Conservation (phyloP, 2,888 invertebrate genomes). For the Melanostoma scalare region DNA sequence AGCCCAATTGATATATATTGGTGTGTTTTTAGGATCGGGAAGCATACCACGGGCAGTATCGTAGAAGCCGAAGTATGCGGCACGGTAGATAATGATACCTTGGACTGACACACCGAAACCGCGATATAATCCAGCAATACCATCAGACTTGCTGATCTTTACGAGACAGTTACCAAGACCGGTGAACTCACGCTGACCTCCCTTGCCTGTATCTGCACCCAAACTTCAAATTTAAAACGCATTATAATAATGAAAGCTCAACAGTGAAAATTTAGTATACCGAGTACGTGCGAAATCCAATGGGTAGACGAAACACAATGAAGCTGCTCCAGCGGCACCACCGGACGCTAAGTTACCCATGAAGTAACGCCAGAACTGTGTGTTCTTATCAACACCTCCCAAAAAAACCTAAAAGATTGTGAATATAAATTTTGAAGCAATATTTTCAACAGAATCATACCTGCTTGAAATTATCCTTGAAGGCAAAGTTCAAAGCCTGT, state of each 20-base stretch:
- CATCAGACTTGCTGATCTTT: constrained; percentile 94
- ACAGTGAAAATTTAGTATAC: constrained; percentile 77
- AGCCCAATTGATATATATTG: constrained; percentile 95
- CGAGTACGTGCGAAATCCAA: constrained; percentile 97
- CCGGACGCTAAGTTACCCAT: constrained; percentile 95
- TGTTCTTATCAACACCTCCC: constrained; percentile 93
- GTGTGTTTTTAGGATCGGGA: constrained; percentile 96
- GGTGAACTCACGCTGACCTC: constrained; percentile 91
- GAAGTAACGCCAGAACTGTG: constrained; percentile 94
- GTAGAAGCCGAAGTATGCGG: constrained; percentile 97
- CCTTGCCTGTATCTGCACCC: constrained; percentile 94
- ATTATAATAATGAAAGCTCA: not conserved
- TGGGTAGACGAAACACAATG: constrained; percentile 96
- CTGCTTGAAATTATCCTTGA: constrained; percentile 96
- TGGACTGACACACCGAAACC: constrained; percentile 98
- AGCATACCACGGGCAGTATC: constrained; percentile 97
- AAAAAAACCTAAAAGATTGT: constrained; percentile 85
- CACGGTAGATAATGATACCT: constrained; percentile 97
- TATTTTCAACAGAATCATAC: constrained; percentile 75
- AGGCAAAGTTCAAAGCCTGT: constrained; percentile 96
- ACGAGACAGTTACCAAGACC: constrained; percentile 94
- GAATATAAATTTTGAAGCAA: not conserved
- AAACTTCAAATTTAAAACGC: constrained; percentile 82
- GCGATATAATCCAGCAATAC: constrained; percentile 92
- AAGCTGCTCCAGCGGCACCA: constrained; percentile 96